Evolutionary conservation across 2,888 invertebrate genomes (phyloP), one percentile per base, ranked within the genome.

Genomic region (Drosophila paracracens): DNA sequence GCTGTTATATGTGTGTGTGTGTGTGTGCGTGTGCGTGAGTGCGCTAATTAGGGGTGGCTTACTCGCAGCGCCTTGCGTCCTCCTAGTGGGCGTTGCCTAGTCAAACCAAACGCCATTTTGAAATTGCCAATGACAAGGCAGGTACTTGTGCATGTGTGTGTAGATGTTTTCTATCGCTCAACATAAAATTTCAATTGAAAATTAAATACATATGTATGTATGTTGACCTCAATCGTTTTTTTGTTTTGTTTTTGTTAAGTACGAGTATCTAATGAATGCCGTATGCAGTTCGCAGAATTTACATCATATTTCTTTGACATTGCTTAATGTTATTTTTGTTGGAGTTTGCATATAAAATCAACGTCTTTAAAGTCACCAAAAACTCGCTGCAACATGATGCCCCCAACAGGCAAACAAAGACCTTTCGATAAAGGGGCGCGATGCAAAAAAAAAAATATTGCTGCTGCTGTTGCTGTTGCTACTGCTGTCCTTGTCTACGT

Each of bases 61-160:
- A 72, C 76, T 75, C 76, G 90, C 81, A 84, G 81, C 76, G 78
- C 50, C 71, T 74, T 46, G 46, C 46, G 56, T 79, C 78, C 85
- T 79, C 56, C 54, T 29, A 54, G 73, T 71, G 83, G 86, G 81
- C 83, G 85, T 83, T 61, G 69, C 75, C 64, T 70, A 56, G 60
- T 38, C 64, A 61, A 65, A n/a, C 25, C 53, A 57, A 70, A 54
- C 88, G 91, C 91, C 91, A 91, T 91, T 91, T 91, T 91, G 74
- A 65, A 63, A 29, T 65, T 68, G 56, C 75, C 68, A 72, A 70
- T 69, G 58, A 62, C 59, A 73, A 33, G 33, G n/a, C 61, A 53
- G 33, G 31, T n/a, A 46, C 16, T 21, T 36, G 18, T 16, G 25
- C 21, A 2, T 35, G 31, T 31, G 4, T 27, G 13, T 46, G 46